Evolutionary conservation across 2,113 vertebrate genomes (phyloP).

Genomic region (Chionis minor): DNA sequence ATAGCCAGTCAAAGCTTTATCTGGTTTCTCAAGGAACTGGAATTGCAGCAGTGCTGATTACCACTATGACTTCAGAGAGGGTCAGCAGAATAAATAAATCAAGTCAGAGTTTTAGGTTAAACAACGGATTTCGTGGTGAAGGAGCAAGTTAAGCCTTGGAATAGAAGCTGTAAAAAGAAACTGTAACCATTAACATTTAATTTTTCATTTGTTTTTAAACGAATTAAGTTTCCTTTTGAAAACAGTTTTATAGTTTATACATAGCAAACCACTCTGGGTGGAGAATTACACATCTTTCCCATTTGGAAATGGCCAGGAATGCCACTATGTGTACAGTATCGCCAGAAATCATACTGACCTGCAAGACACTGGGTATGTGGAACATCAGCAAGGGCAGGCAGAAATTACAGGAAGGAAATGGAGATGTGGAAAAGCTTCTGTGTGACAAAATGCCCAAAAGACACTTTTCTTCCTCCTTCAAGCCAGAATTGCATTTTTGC

Average conservation of each 20-base stretch:
- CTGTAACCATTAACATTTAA: not conserved
- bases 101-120: not conserved
- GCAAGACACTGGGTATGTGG: not conserved
- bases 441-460: not conserved
- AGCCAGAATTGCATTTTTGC: not conserved
- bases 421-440: not conserved
- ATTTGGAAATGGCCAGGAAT: not conserved
- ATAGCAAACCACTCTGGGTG: not conserved
- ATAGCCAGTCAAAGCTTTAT: not conserved
- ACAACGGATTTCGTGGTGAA: not conserved
- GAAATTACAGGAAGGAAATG: not conserved
- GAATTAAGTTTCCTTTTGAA: not conserved
- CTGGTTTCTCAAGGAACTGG: not conserved
- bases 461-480: not conserved
- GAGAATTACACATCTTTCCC: not conserved
- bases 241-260: not conserved
- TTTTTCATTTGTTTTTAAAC: not conserved
- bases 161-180: not conserved
- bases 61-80: not conserved
- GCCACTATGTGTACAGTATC: not conserved
- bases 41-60: not conserved
- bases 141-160: not conserved
- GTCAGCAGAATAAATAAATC: constrained; percentile 12
- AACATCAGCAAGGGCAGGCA: not conserved
- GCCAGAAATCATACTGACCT: not conserved